Conservation (phyloP, 2,797 vertebrate species). For the Hylomyscus alleni region DNA sequence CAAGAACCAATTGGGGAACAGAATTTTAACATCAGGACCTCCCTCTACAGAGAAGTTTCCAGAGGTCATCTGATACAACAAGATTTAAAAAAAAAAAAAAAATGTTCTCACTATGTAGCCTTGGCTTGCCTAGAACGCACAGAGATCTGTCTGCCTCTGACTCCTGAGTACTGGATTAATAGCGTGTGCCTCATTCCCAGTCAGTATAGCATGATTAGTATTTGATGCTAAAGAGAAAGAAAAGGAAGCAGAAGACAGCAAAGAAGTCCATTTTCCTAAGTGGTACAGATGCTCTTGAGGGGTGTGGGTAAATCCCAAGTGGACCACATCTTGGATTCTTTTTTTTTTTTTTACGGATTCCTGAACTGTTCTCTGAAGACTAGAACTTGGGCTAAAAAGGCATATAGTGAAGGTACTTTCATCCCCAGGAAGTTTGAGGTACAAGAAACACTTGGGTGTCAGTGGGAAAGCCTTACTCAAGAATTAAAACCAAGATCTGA, state of each 20-base stretch:
- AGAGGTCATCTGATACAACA: background rate
- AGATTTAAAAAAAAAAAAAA: too few species aligned
- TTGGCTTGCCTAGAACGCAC: background rate
- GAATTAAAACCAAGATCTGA: background rate
- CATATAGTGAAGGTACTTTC: background rate
- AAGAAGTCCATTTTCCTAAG: background rate
- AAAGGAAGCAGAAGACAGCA: background rate
- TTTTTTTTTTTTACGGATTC: background rate
- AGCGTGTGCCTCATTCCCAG: background rate
- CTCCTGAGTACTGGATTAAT: background rate
- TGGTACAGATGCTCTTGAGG: background rate
- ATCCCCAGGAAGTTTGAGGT: background rate
- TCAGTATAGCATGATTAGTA: background rate
- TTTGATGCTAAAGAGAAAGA: background rate
- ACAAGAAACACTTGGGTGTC: background rate
- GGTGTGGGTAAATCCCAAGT: background rate
- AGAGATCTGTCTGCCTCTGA: background rate
- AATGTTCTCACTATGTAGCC: background rate
- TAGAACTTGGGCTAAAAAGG: background rate
- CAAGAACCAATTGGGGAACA: too few species aligned
- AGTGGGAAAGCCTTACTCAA: background rate
- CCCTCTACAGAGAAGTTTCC: background rate
- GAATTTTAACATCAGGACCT: too few species aligned
- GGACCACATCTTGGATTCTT: background rate
- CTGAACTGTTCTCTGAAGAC: background rate